Evolutionary conservation across 1,140 invertebrate species (phyloP).

Genomic region (Heliconius hewitsoni): DNA sequence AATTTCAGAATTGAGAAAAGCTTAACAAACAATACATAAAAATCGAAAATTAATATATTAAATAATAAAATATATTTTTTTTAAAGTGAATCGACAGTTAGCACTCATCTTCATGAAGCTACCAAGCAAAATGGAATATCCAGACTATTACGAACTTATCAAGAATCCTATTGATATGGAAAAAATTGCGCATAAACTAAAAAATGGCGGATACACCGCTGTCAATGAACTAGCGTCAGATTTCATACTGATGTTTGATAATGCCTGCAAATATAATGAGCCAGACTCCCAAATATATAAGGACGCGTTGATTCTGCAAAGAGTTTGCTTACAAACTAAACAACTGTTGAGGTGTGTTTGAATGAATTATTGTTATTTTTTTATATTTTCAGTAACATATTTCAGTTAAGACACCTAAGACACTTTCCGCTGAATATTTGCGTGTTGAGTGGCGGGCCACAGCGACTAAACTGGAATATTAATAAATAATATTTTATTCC

Average conservation of each 20-base stretch:
- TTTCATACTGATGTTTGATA: conserved; percentile 98
- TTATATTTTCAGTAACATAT: too few species aligned
- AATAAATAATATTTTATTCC: too few species aligned
- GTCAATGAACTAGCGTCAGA: conserved; percentile 96
- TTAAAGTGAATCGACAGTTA: conserved; percentile 86
- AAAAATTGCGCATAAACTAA: conserved; percentile 94
- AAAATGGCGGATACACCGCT: conserved; percentile 89
- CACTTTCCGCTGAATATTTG: too few species aligned
- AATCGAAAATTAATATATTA: too few species aligned
- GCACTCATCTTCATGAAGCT: conserved; percentile 97
- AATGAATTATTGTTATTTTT: neutral
- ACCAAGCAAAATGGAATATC: conserved; percentile 96
- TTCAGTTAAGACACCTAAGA: too few species aligned
- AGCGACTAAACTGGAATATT: too few species aligned
- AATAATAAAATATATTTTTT: neutral
- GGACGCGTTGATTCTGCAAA: conserved; percentile 96
- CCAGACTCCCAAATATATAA: conserved; percentile 99
- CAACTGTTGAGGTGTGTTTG: conserved; percentile 60
- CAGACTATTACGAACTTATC: conserved; percentile 99
- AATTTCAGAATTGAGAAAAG: too few species aligned
- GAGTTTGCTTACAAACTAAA: conserved; percentile 95
- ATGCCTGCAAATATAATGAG: conserved; percentile 99
- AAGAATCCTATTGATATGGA: conserved; percentile 99
- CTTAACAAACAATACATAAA: too few species aligned
- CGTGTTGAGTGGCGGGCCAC: too few species aligned